Evolutionary conservation across 2,797 vertebrate species (phyloP).

Genomic region (Mormyrops boulengeri): DNA sequence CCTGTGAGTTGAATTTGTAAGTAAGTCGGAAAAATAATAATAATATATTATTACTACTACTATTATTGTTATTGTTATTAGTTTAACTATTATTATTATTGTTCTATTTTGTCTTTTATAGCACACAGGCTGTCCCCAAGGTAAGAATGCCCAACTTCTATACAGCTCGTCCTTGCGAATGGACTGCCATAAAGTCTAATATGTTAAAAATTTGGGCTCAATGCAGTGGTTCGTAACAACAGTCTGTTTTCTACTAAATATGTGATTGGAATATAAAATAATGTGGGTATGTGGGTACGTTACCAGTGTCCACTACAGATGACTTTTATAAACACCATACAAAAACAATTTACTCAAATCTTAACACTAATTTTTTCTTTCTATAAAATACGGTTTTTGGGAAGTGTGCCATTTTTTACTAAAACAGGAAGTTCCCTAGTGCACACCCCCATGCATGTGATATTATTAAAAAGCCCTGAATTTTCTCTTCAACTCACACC

Average conservation of each 20-base stretch:
- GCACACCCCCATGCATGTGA: not conserved
- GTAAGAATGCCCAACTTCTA: not conserved
- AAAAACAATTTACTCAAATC: not conserved
- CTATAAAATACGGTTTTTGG: not conserved
- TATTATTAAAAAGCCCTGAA: not conserved
- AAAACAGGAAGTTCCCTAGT: not conserved
- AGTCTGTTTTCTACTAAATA: not conserved
- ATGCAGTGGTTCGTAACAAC: not conserved
- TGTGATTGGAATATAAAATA: not conserved
- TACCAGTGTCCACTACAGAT: not conserved
- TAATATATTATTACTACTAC: not conserved
- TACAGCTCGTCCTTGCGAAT: not conserved
- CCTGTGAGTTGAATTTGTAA: not conserved
- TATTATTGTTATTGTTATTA: not conserved
- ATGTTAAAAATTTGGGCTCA: not conserved
- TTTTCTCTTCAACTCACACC: not conserved
- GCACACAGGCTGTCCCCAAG: not conserved
- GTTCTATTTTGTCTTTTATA: too few species aligned
- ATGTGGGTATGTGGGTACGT: not conserved
- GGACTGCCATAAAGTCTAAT: not conserved
- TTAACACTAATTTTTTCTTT: not conserved
- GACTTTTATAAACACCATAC: not conserved
- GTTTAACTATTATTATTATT: too few species aligned
- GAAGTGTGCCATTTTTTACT: not conserved
- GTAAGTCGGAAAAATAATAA: too few species aligned